A percentile compares a stretch with the other conserved stretches of the same genome.
phyloP scores from a whole-genome alignment of 2,797 vertebrate genomes.

The Trachurus trachurus region DNA sequence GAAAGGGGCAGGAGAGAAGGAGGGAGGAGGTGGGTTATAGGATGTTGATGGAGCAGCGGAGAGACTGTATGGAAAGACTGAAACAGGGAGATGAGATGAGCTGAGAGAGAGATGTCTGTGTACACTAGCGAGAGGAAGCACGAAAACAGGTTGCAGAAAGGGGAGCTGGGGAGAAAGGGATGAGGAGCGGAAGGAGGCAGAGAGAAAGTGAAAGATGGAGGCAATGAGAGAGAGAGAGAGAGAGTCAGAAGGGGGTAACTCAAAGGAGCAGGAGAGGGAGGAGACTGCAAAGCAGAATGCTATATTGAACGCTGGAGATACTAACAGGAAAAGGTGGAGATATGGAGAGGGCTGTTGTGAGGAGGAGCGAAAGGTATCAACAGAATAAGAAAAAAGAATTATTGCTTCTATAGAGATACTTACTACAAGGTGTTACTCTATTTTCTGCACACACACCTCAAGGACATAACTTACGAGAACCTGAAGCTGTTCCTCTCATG shows the following conservation, averaged over 20 bases:
- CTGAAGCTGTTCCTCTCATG: too few relatives aligned
- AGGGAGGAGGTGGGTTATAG: conserved; percentile 42
- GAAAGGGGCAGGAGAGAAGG: conserved; percentile 17
- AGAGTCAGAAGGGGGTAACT: conserved; percentile 57
- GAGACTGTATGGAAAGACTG: conserved; percentile 51
- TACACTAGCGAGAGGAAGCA: conserved; percentile 29
- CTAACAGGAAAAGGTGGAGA: conserved; percentile 40
- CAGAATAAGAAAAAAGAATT: too few relatives aligned
- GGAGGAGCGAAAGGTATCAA: neutral
- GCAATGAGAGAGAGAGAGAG: conserved; percentile 58
- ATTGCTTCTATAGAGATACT: too few relatives aligned
- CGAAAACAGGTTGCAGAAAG: conserved; percentile 73
- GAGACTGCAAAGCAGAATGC: conserved; percentile 49
- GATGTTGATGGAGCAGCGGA: conserved; percentile 55
- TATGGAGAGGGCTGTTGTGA: conserved; percentile 44
- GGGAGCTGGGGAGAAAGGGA: conserved; percentile 42
- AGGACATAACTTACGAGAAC: too few relatives aligned
- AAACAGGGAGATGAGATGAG: conserved; percentile 39
- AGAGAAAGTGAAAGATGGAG: conserved; percentile 61
- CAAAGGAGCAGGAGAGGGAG: conserved; percentile 33
- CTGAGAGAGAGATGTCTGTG: conserved; percentile 29
- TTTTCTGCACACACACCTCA: too few relatives aligned
- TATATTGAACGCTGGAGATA: conserved; percentile 57
- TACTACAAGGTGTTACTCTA: too few relatives aligned
- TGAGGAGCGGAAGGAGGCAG: conserved; percentile 55